Base-by-base conservation (phyloP, 2,797 vertebrate species). In the Astyanax mexicanus region DNA sequence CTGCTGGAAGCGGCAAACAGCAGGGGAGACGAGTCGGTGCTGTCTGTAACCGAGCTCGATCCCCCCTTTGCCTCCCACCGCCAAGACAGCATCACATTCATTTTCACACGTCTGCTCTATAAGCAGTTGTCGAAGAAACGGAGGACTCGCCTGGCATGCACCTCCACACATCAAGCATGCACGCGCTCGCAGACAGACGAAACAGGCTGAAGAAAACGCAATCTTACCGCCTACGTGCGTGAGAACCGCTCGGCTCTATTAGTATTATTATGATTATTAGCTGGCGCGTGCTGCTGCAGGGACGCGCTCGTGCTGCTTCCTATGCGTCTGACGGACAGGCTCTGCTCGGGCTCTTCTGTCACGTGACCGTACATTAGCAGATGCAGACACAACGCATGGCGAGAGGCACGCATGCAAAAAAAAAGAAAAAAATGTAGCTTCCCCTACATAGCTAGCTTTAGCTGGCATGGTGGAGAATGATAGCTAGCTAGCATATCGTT, bases 251-350 rank as follows among this genome's bases (percentile, higher is more conserved):
- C 55, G 81, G 44, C 72, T 62, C 38, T 80, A 68, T 73, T 78
- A 77, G 78, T 60, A 3, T 81, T 87, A 82, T 85, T 80, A 76
- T 25, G 40, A 12, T 49, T 6, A n/a, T 11, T 58, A 38, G 61
- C 21, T 38, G 7, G 32, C 6, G 7, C 19, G 32, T 1, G 58
- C 35, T 10, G 58, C 85, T 80, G 81, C 81, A 74, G 77, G 47
- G 47, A 71, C 69, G 69, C 72, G 65, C 85, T 86, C 85, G 82
- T 80, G 84, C 70, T 82, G 72, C 83, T 88, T 87, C 78, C 79
- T 74, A 77, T 77, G 82, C 77, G 82, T 79, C 79, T 81, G 84
- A 80, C 80, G 54, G 54, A 32, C 29, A 29, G 80, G 72, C 80
- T 72, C 21, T 80, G 83, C 68, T 76, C 62, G 69, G 72, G 78